These are phyloP conservation scores for Papilio demoleus DNA, from an alignment of 2,888 invertebrate species.

Conservation along the genomic window DNA sequence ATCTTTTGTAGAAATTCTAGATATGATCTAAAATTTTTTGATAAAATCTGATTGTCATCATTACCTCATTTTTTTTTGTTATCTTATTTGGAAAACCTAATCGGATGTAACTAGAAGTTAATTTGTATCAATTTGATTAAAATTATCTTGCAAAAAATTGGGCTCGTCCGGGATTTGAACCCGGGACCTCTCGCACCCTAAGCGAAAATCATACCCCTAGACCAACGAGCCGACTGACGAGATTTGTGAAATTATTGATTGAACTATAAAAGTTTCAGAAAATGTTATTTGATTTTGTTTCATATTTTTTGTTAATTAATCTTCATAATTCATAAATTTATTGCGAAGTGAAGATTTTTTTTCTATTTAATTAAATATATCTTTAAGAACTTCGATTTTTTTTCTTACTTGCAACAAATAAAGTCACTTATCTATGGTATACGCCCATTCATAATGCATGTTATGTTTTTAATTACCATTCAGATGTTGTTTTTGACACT, in stretches of 20 bases:
- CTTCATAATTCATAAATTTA: no score
- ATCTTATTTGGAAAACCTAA: background rate
- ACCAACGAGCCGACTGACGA: conserved; percentile 76
- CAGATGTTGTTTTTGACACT: background rate
- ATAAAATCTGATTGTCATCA: background rate
- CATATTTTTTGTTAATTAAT: no score
- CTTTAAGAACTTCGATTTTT: no score
- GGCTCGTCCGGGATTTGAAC: conserved; percentile 85
- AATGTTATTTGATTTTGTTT: no score
- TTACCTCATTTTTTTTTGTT: background rate
- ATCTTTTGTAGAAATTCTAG: no score
- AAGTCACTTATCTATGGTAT: background rate
- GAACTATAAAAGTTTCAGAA: background rate
- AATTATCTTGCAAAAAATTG: conserved; percentile 44
- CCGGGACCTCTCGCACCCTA: conserved; percentile 84
- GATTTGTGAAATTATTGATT: background rate
- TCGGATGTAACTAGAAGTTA: background rate
- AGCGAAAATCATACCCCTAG: conserved; percentile 85
- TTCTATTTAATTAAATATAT: no score
- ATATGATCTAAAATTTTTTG: background rate
- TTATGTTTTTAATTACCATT: background rate
- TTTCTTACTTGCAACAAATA: no score
- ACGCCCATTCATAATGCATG: background rate
- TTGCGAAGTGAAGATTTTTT: no score
- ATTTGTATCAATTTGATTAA: background rate